Percentiles rank a stretch among this genome's conserved stretches.
Conservation (phyloP, 2,113 vertebrate genomes). For the Butastur rufipennis region DNA sequence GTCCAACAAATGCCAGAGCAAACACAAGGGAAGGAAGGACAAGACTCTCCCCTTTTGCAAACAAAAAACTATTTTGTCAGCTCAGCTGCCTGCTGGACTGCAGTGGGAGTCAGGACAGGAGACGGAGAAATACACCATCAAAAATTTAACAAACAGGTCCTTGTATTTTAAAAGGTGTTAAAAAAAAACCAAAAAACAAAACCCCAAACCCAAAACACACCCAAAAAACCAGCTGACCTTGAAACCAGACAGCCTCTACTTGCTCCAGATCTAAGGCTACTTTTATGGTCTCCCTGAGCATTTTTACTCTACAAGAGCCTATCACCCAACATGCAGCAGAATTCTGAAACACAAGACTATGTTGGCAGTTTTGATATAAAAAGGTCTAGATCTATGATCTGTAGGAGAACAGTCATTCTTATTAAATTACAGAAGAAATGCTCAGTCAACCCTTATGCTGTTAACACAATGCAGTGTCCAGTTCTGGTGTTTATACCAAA, state of each 20-base stretch:
- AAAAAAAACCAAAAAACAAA: not conserved
- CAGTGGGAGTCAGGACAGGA: not conserved
- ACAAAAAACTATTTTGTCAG: not conserved
- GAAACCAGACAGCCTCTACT: not conserved
- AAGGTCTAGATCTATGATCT: not conserved
- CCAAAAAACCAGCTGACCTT: not conserved
- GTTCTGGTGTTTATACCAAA: not conserved
- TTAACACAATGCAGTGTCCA: not conserved
- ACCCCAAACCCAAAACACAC: not conserved
- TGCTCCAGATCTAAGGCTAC: not conserved
- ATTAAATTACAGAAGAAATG: not conserved
- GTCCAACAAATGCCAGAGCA: not conserved
- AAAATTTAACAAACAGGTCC: not conserved
- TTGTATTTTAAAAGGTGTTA: not conserved
- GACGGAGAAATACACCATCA: not conserved
- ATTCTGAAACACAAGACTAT: not conserved
- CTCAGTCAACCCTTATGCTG: not conserved
- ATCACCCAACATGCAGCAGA: not conserved
- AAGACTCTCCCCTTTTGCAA: not conserved
- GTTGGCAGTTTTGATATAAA: not conserved
- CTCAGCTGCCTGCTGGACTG: not conserved
- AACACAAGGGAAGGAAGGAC: not conserved
- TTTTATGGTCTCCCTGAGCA: not conserved
- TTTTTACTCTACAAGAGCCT: not conserved
- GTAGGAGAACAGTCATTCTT: not conserved